Evolutionary conservation across 2,797 vertebrate species (phyloP).

Genomic region (Chaetophractus vellerosus): DNA sequence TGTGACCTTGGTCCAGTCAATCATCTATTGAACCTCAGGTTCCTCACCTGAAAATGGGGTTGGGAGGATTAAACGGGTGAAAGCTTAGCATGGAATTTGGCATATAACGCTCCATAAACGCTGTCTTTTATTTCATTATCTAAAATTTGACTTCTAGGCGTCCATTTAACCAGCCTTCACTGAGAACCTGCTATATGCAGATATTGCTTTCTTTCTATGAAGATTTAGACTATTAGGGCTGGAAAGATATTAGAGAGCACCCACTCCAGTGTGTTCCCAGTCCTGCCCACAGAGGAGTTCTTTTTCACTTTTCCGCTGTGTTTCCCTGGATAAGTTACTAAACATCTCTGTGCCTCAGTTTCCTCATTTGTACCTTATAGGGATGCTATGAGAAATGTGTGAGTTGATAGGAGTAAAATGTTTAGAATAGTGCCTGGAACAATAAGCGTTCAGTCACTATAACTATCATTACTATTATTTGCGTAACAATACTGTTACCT

Average conservation of each 20-base stretch:
- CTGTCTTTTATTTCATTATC: background rate
- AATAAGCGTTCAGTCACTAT: accelerated
- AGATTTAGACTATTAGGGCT: background rate
- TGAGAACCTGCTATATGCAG: background rate
- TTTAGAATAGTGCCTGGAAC: background rate
- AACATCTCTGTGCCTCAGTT: background rate
- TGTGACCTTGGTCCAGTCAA: background rate
- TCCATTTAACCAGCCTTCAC: background rate
- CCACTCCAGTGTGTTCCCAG: background rate
- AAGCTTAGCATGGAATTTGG: background rate
- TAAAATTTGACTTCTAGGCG: background rate
- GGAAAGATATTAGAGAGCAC: background rate
- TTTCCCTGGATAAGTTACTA: background rate
- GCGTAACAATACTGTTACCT: background rate
- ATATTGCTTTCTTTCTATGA: background rate
- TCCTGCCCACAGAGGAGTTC: background rate
- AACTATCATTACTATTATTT: background rate
- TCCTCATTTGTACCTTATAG: background rate
- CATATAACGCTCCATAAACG: background rate
- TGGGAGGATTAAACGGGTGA: background rate
- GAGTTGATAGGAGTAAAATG: background rate
- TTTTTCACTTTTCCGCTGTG: background rate
- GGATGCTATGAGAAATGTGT: background rate
- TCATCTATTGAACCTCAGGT: background rate
- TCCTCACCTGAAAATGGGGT: background rate